A percentile compares a stretch with the other conserved stretches of the same genome.
Conservation (phyloP, 2,113 vertebrate genomes). For the Ailuropoda melanoleuca region DNA sequence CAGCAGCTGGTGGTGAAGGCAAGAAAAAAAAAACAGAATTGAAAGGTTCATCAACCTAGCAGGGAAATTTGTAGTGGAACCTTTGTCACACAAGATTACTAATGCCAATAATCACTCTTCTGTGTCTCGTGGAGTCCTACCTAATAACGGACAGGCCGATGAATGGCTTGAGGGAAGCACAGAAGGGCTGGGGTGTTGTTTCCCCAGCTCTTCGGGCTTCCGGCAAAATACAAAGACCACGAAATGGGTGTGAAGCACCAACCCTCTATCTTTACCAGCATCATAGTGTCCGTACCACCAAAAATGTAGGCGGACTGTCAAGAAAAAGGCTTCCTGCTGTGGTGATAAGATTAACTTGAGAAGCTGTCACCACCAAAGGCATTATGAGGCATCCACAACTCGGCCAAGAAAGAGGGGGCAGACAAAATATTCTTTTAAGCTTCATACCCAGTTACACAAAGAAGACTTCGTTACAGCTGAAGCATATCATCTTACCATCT, state of each 20-base stretch:
- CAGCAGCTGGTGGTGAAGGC: neutral
- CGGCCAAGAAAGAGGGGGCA: neutral
- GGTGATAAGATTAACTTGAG: neutral
- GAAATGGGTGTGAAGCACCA: neutral
- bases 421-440: neutral
- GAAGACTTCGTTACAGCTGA: neutral
- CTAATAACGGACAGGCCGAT: fast-evolving
- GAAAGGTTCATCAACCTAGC: neutral
- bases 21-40: neutral
- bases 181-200: neutral
- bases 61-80: neutral
- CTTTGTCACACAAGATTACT: neutral
- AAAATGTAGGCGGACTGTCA: neutral
- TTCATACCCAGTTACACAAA: neutral
- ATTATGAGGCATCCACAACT: neutral
- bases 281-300: neutral
- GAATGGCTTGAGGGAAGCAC: neutral
- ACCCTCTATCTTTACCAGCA: neutral
- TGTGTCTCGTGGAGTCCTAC: neutral
- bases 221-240: neutral
- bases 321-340: neutral
- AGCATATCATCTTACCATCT: slow-evolving; percentile 85
- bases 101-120: neutral
- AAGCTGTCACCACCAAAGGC: neutral
- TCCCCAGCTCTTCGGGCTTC: neutral